Conservation (phyloP, 2,113 vertebrate genomes). For the Falcunculus frontatus region DNA sequence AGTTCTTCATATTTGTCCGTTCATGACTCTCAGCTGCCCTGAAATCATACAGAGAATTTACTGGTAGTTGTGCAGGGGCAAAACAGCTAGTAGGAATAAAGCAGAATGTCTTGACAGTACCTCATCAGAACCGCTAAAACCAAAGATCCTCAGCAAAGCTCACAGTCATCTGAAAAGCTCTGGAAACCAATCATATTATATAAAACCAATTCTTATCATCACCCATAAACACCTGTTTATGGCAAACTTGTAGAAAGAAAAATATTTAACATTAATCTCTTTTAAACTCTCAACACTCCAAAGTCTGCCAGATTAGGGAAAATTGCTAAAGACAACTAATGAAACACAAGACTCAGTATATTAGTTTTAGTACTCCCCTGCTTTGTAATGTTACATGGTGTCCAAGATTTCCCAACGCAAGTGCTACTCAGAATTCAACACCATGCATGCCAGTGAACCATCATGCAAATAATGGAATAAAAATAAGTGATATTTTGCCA, state of each 20-base stretch:
- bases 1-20: not conserved
- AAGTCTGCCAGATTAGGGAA: not conserved
- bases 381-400: not conserved
- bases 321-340: not conserved
- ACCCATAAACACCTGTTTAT: not conserved
- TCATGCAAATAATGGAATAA: not conserved
- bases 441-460: not conserved
- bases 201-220: not conserved
- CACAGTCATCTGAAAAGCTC: not conserved
- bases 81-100: not conserved
- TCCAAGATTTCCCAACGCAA: not conserved
- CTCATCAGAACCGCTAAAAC: not conserved
- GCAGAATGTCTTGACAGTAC: not conserved
- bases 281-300: not conserved
- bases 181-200: not conserved
- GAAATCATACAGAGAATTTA: not conserved
- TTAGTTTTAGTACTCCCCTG: not conserved
- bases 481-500: not conserved
- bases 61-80: not conserved
- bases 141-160: not conserved
- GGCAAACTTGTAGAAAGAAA: not conserved
- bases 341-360: not conserved
- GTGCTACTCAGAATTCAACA: not conserved
- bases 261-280: not conserved
- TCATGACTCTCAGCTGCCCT: not conserved